Evolutionary conservation across 1,140 invertebrate species (phyloP).

Genomic region (Lucilia cuprina): DNA sequence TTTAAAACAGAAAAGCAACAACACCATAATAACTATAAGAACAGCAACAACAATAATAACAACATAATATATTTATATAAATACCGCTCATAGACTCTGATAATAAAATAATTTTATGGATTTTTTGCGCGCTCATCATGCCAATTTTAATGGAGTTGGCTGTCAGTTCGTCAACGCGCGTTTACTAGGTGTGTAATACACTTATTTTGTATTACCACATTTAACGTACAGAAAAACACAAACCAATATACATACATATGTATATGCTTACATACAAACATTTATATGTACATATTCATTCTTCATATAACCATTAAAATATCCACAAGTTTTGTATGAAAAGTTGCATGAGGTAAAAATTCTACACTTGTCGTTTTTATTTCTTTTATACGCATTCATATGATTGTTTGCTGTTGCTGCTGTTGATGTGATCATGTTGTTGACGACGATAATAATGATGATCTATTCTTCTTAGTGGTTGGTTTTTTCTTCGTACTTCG

Average conservation of each 20-base stretch:
- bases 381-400: neutral
- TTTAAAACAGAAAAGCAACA: neutral
- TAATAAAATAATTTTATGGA: constrained; percentile 40
- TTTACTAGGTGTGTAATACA: constrained; percentile 16
- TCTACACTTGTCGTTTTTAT: constrained; percentile 5
- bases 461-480: neutral
- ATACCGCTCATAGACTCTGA: constrained; percentile 26
- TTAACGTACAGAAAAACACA: neutral
- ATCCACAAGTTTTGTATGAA: neutral
- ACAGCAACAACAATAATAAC: constrained; percentile 4
- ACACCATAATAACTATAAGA: neutral
- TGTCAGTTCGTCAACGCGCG: constrained; percentile 39
- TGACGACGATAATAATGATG: neutral
- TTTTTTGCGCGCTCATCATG: constrained; percentile 39
- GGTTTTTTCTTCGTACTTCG: neutral
- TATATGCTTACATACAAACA: too few relatives aligned
- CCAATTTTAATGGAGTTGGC: constrained; percentile 37
- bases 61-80: constrained; percentile 16
- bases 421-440: neutral
- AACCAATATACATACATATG: neutral
- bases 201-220: neutral
- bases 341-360: neutral
- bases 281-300: neutral
- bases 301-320: neutral
- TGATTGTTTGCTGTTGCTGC: neutral